Conservation (phyloP, 1,140 invertebrate genomes). For the Copidosoma floridanum region DNA sequence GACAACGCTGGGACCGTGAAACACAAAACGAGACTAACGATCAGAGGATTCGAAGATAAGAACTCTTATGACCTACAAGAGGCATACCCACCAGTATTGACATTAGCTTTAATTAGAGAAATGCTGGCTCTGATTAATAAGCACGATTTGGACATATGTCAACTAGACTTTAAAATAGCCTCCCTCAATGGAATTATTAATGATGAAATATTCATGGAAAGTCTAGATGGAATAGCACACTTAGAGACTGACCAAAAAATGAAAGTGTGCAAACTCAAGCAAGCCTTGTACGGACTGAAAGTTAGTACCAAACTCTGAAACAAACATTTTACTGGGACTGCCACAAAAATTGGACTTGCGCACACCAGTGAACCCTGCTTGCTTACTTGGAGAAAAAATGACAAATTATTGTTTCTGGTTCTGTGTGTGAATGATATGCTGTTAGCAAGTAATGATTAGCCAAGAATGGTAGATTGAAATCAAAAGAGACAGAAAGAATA, state of each 20-base stretch:
- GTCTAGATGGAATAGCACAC: slow-evolving; percentile 34
- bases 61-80: slow-evolving; percentile 17
- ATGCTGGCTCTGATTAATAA: slow-evolving; percentile 26
- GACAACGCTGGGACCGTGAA: neutral
- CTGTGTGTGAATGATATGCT: slow-evolving; percentile 6
- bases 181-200: slow-evolving; percentile 42
- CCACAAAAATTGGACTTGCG: slow-evolving; percentile 17
- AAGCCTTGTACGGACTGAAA: slow-evolving; percentile 42
- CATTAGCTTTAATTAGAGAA: slow-evolving; percentile 10
- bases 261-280: slow-evolving; percentile 33
- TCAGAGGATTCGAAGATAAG: slow-evolving; percentile 21
- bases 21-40: slow-evolving; percentile 19
- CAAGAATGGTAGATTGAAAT: neutral
- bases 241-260: neutral
- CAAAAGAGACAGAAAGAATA: neutral
- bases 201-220: slow-evolving; percentile 51
- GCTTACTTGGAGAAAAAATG: slow-evolving; percentile 29
- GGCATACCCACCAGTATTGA: slow-evolving; percentile 18
- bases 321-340: slow-evolving; percentile 29
- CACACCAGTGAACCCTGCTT: slow-evolving; percentile 30
- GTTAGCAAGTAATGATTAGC: neutral
- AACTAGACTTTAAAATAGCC: slow-evolving; percentile 46
- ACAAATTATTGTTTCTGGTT: neutral
- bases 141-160: slow-evolving; percentile 32
- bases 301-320: slow-evolving; percentile 40